phyloP scores from a whole-genome alignment of 2,888 invertebrate genomes.

The Tipula unca region DNA sequence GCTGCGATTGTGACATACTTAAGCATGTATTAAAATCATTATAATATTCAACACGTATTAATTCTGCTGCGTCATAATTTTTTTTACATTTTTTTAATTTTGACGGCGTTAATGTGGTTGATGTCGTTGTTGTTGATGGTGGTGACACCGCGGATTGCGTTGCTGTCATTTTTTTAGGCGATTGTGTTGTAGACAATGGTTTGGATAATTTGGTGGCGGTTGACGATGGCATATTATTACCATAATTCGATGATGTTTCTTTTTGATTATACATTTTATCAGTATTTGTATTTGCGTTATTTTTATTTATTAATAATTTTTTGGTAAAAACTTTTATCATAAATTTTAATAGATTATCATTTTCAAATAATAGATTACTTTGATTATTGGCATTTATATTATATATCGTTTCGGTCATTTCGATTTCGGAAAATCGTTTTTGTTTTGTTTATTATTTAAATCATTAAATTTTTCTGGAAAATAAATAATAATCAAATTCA shows the following conservation, averaged over 20 bases:
- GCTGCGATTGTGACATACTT: background rate
- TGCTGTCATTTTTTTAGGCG: background rate
- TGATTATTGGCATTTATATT: conserved; percentile 3
- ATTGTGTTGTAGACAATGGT: background rate
- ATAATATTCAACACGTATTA: conserved; percentile 15
- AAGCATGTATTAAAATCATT: conserved; percentile 17
- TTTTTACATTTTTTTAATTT: conserved; percentile 1
- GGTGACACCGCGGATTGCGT: background rate
- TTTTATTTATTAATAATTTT: background rate
- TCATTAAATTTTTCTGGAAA: background rate
- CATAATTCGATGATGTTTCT: background rate
- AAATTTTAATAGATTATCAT: conserved; percentile 15
- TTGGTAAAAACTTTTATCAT: conserved; percentile 14
- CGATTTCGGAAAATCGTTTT: background rate
- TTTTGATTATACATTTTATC: background rate
- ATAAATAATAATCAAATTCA: background rate
- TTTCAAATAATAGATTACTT: background rate
- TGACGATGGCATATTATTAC: background rate
- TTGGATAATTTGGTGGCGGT: background rate
- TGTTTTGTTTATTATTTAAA: background rate
- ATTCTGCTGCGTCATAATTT: background rate
- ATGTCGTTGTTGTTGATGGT: background rate
- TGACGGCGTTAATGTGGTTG: background rate
- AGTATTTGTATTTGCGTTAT: background rate
- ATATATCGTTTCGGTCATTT: conserved; percentile 10